phyloP scores from a whole-genome alignment of 2,797 vertebrate genomes.

The Ptychadena robeensis region DNA sequence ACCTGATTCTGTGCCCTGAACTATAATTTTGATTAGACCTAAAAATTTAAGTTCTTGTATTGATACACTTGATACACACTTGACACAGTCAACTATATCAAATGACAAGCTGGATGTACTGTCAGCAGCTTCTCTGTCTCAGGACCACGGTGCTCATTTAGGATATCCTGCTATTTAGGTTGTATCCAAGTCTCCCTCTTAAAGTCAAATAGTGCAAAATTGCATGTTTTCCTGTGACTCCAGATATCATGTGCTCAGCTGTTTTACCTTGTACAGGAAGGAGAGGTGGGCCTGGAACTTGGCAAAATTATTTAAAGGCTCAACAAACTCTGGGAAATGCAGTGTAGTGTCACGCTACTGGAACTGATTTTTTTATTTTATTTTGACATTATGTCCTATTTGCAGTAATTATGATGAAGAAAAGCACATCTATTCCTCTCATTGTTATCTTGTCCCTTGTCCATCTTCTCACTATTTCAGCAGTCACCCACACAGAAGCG shows the following conservation, averaged over 20 bases:
- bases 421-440: neutral
- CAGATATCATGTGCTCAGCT: slow-evolving; percentile 43
- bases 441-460: neutral
- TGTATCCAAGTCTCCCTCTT: neutral
- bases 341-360: slow-evolving; percentile 4
- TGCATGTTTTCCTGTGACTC: slow-evolving; percentile 63
- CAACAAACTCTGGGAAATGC: neutral
- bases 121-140: slow-evolving; percentile 40
- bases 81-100: neutral
- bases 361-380: neutral
- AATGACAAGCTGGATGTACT: neutral
- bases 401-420: slow-evolving; percentile 12
- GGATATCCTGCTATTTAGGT: slow-evolving; percentile 56
- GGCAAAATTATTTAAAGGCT: slow-evolving; percentile 35
- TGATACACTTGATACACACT: neutral
- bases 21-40: too few species aligned
- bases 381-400: neutral
- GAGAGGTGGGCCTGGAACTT: slow-evolving; percentile 44
- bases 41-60: neutral
- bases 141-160: slow-evolving; percentile 13
- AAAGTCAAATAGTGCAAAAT: slow-evolving; percentile 17
- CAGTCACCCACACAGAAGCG: neutral
- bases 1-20: too few species aligned
- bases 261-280: slow-evolving; percentile 64
- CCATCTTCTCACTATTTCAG: neutral